A percentile compares a stretch with the other conserved stretches of the same genome.
These are phyloP conservation scores for Aphelinus atriplicis DNA, from an alignment of 1,140 invertebrate species.

Conservation along the genomic window DNA sequence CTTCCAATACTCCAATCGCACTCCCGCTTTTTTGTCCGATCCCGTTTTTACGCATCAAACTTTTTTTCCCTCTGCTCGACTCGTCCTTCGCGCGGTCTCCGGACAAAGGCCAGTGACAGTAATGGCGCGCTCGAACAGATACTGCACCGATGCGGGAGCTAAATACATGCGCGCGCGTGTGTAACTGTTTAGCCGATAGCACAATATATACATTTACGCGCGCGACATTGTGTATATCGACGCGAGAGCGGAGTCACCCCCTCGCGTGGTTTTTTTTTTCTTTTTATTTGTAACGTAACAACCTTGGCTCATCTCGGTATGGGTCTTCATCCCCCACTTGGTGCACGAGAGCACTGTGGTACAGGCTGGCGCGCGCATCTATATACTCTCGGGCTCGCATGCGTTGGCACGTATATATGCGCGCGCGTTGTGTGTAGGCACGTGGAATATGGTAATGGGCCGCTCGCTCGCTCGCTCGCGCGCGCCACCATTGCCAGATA, in stretches of 20 bases:
- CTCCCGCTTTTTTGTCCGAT: slow-evolving; percentile 3
- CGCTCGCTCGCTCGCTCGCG: neutral
- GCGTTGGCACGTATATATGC: slow-evolving; percentile 54
- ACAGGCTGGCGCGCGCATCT: neutral
- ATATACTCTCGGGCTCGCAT: slow-evolving; percentile 49
- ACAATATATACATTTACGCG: too few species aligned
- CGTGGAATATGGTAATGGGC: slow-evolving; percentile 62
- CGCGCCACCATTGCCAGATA: slow-evolving; percentile 60
- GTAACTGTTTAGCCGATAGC: too few species aligned
- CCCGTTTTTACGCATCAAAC: neutral
- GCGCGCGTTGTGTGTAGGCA: slow-evolving; percentile 44
- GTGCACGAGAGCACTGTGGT: too few species aligned
- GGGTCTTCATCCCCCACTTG: slow-evolving; percentile 26
- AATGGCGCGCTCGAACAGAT: neutral
- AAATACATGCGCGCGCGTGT: neutral
- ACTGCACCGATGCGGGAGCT: neutral
- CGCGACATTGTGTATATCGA: neutral
- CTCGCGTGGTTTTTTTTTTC: neutral
- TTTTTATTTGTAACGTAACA: slow-evolving; percentile 8
- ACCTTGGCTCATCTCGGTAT: slow-evolving; percentile 12
- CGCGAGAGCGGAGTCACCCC: neutral
- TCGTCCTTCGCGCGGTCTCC: neutral
- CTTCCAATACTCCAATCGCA: slow-evolving; percentile 23
- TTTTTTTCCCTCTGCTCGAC: neutral
- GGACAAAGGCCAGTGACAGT: slow-evolving; percentile 18